Base-by-base conservation (phyloP, 2,113 vertebrate species). In the Eretmochelys imbricata region DNA sequence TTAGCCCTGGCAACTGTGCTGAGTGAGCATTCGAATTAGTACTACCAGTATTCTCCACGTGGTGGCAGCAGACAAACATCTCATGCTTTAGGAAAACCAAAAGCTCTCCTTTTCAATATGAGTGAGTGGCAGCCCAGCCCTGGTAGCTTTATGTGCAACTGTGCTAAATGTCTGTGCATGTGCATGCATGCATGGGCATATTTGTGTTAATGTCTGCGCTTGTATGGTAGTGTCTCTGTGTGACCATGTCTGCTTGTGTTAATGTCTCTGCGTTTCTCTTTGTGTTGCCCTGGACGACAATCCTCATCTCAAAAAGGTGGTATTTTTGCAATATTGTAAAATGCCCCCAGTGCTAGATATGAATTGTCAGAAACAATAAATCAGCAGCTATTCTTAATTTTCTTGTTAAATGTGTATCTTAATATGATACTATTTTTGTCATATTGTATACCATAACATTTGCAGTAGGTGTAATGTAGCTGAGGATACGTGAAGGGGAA, bases 61-160 rank as follows among this genome's bases (percentile, higher is more conserved):
- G 97, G 96, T 10, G 96, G 97, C 97, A 97, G 97, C 97, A 97
- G 91, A 97, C 84, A 50, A 85, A 91, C 78, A 80, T 84, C 8
- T 20, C 49, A 54, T 49, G 42, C 46, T 83, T 27, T 59, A 31
- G 57, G 78, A 13, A 13, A 3, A 9, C 20, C 48, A 54, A 96
- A 97, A 16, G 14, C 11, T 49, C 11, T 42, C 31, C 72, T 79
- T 42, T 8, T 51, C 22, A 87, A 35, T 79, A 59, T 27, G 10
- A 69, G 65, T 59, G 11, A n/a, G 54, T 29, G 80, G 19, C 55
- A 13, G n/a, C 8, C 49, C 22, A 54, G 79, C 49, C 0, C 49
- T 48, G 80, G 38, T 20, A 38, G 76, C 48, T 5, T 1, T 24
- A 3, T 3, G 0, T 19, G 3, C 72, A 89, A 38, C 29, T 35